Evolutionary conservation across 2,888 invertebrate species (phyloP), one percentile per base, ranked within the genome.

Genomic region (Hirtodrosophila trivittata): DNA sequence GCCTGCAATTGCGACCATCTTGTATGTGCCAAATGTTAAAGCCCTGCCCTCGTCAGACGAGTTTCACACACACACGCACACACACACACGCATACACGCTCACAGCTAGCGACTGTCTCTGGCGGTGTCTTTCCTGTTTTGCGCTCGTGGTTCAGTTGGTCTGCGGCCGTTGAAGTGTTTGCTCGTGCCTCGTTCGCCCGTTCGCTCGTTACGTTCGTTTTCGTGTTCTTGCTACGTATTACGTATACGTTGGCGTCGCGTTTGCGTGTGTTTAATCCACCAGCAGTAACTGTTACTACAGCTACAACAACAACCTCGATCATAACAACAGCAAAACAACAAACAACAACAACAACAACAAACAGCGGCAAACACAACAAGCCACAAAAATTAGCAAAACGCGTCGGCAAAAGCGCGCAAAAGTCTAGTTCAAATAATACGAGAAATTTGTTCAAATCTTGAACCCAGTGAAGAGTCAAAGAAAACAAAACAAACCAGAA

Each of bases 101-200:
- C 39, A 18, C 47, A 26, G 30, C 3, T 37, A 42, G 65, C 41
- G 51, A 28, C 41, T 47, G 46, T 55, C 43, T 13, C 54, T 65
- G 35, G 59, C 43, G 64, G 54, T 80, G 81, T 72, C 80, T 88
- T 76, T 82, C 78, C 78, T 85, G 78, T 75, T 86, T 80, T 75
- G 71, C 57, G 75, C 75, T 73, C 74, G 72, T 74, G 58, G 60
- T 73, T 91, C 88, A 91, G 90, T 91, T 89, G 89, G 89, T 89
- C 87, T 87, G 87, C 87, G 89, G 89, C 90, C 89, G 90, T 90
- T 90, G 90, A 71, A 71, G 70, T 71, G 66, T 69, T 59, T 77
- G 64, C 77, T 68, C 77, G 70, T 71, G 66, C 66, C 56, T 75
- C 70, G 70, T 75, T 55, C 75, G 70, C 43, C 33, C 69, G 69